Conservation (phyloP, 37 sponge, comb jelly and placozoan genomes). For the Beroe forskalii region DNA sequence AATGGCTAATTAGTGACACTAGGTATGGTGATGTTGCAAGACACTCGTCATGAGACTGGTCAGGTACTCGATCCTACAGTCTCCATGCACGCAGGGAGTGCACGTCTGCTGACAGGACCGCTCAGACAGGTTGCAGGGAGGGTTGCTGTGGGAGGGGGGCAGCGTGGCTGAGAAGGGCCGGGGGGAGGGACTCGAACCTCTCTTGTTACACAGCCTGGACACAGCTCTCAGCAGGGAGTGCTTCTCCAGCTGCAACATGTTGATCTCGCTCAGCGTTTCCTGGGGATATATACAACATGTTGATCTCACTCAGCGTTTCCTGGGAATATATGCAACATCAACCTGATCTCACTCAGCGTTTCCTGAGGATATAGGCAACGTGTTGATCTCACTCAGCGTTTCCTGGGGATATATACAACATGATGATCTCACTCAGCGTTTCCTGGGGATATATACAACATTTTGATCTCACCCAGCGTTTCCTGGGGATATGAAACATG, state of each 20-base stretch:
- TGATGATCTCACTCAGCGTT: too few relatives aligned
- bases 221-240: conserved; percentile 46
- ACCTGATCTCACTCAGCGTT: too few relatives aligned
- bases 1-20: too few relatives aligned
- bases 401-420: too few relatives aligned
- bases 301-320: too few relatives aligned
- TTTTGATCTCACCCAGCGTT: too few relatives aligned
- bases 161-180: neutral
- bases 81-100: conserved; percentile 35
- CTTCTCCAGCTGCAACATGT: conserved; percentile 64
- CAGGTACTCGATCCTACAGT: conserved; percentile 65
- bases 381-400: too few relatives aligned
- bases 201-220: conserved; percentile 50
- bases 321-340: too few relatives aligned
- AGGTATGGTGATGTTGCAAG: neutral
- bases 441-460: too few relatives aligned
- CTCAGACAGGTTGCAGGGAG: neutral
- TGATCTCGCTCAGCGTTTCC: conserved; percentile 62
- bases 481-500: too few relatives aligned
- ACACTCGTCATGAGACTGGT: conserved; percentile 61
- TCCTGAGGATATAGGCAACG: too few relatives aligned
- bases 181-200: neutral
- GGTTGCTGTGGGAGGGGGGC: neutral
- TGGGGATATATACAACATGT: too few relatives aligned
- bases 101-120: neutral